Evolutionary conservation across 2,113 vertebrate genomes (phyloP).

Genomic region (Pterophyllum scalare): DNA sequence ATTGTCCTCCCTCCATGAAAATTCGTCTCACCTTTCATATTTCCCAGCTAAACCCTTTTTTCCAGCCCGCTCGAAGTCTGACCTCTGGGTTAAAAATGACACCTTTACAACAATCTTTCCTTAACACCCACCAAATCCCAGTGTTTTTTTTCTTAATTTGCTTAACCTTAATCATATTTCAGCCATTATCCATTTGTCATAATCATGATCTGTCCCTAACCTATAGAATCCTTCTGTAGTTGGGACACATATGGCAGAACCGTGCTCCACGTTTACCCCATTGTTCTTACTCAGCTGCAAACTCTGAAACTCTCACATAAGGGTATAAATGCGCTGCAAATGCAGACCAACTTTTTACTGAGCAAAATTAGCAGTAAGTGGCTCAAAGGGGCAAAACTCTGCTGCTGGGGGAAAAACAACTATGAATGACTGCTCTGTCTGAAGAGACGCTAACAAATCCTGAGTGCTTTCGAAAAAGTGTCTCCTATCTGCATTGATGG

Average conservation of each 20-base stretch:
- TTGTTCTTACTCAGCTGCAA: background rate
- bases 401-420: background rate
- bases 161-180: background rate
- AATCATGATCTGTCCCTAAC: background rate
- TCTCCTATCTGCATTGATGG: background rate
- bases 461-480: background rate
- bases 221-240: background rate
- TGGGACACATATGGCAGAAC: background rate
- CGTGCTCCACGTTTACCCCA: background rate
- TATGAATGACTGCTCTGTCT: background rate
- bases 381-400: conserved; percentile 2
- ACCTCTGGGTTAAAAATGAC: too few species aligned
- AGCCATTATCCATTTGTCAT: background rate
- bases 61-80: too few species aligned
- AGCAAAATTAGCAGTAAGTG: background rate
- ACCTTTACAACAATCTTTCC: too few species aligned
- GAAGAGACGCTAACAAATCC: conserved; percentile 7
- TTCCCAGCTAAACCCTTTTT: too few species aligned
- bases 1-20: too few species aligned
- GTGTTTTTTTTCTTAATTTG: too few species aligned
- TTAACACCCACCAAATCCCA: too few species aligned
- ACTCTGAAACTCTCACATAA: background rate
- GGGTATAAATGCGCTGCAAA: background rate
- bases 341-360: background rate
- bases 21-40: too few species aligned